Conservation (phyloP, 2,797 vertebrate species). For the Bucorvus abyssinicus region DNA sequence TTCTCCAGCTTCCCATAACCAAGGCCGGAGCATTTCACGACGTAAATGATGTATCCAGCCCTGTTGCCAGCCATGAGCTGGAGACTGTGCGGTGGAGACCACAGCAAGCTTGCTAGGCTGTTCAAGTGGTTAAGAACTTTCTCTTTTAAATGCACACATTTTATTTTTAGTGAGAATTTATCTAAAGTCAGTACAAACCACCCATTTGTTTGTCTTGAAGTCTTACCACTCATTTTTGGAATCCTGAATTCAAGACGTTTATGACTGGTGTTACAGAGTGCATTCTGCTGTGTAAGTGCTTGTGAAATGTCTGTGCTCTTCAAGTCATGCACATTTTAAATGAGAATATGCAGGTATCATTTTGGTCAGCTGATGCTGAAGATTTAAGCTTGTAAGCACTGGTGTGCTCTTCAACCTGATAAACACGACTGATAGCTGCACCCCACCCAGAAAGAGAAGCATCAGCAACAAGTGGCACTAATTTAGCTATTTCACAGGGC, state of each 20-base stretch:
- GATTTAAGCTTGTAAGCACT: slow-evolving; percentile 2
- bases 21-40: neutral
- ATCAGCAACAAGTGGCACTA: slow-evolving; percentile 11
- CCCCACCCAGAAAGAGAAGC: neutral
- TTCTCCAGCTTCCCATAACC: neutral
- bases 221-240: neutral
- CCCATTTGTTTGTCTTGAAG: neutral
- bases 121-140: neutral
- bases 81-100: neutral
- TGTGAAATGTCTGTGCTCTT: neutral
- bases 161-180: neutral
- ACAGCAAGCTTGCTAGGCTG: neutral
- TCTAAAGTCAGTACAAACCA: neutral
- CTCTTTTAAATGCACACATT: neutral
- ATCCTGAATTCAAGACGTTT: neutral
- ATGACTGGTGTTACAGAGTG: neutral
- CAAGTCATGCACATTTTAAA: neutral
- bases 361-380: slow-evolving; percentile 16
- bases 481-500: neutral
- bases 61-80: neutral
- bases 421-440: neutral
- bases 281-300: neutral
- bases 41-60: neutral
- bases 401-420: slow-evolving; percentile 7
- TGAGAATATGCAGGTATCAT: neutral